Evolutionary conservation across 2,888 invertebrate species (phyloP).

Genomic region (Isoperla grammatica): DNA sequence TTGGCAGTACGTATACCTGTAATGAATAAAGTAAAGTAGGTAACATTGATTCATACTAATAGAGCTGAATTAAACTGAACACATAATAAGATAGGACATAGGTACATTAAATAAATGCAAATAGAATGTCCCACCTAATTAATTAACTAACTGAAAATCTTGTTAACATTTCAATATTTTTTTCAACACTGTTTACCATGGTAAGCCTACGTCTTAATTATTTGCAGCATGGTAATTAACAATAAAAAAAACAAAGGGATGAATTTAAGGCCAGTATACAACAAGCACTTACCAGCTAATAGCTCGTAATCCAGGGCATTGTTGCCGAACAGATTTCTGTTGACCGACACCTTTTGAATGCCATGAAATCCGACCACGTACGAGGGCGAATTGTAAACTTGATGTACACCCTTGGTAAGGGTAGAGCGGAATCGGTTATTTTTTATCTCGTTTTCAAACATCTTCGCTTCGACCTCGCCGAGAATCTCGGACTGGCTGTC

Average conservation of each 20-base stretch:
- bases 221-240: no score
- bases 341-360: slow-evolving; percentile 87
- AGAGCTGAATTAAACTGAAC: no score
- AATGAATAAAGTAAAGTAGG: no score
- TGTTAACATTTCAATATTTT: no score
- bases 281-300: slow-evolving; percentile 74
- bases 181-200: no score
- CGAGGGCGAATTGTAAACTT: slow-evolving; percentile 51
- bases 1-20: slow-evolving; percentile 62
- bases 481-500: slow-evolving; percentile 92
- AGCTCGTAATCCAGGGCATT: slow-evolving; percentile 84
- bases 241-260: slow-evolving; percentile 43
- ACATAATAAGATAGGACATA: no score
- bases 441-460: slow-evolving; percentile 71
- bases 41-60: no score
- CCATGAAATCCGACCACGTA: slow-evolving; percentile 90
- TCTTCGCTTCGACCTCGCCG: slow-evolving; percentile 74
- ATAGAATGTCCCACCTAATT: no score
- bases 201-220: no score
- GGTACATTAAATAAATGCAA: no score
- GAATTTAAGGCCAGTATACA: no score
- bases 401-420: neutral
- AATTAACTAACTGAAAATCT: no score
- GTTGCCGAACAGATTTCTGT: slow-evolving; percentile 79
- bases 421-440: slow-evolving; percentile 53